These are phyloP conservation scores for Drosophila gaucha DNA, from an alignment of 2,888 invertebrate genomes.

Conservation along the genomic window DNA sequence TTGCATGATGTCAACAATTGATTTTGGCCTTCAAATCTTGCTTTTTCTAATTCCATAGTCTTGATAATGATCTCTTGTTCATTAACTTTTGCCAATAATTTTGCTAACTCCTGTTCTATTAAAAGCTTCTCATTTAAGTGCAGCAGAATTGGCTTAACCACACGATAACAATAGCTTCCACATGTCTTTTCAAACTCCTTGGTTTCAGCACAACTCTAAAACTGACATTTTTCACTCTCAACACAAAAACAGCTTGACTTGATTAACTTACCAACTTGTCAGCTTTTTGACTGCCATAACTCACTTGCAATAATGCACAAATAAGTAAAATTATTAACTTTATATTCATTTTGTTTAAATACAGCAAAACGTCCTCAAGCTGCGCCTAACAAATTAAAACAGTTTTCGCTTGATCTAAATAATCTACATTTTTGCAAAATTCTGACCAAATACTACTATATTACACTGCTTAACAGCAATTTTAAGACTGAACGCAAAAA, in stretches of 20 bases:
- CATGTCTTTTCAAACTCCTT: not conserved
- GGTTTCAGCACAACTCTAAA: not conserved
- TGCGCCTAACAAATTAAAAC: not conserved
- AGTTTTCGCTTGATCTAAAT: not conserved
- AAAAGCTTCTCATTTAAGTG: not conserved
- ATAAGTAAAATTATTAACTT: not conserved
- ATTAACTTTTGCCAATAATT: not conserved
- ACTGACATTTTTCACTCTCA: not conserved
- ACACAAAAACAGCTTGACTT: not conserved
- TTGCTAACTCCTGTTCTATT: not conserved
- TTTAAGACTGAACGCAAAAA: no score
- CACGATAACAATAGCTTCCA: conserved; percentile 18
- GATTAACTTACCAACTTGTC: not conserved
- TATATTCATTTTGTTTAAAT: not conserved
- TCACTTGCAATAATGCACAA: not conserved
- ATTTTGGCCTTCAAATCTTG: not conserved
- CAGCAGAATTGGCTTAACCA: conserved; percentile 24
- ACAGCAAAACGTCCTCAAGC: not conserved
- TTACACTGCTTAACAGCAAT: no score
- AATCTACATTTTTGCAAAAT: no score
- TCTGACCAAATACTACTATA: no score
- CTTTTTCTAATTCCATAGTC: not conserved
- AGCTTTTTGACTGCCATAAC: not conserved
- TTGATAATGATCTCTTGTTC: not conserved
- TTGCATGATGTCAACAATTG: not conserved